Evolutionary conservation across 1,140 invertebrate genomes (phyloP).

Genomic region (Stenopsyche tienmushanensis): DNA sequence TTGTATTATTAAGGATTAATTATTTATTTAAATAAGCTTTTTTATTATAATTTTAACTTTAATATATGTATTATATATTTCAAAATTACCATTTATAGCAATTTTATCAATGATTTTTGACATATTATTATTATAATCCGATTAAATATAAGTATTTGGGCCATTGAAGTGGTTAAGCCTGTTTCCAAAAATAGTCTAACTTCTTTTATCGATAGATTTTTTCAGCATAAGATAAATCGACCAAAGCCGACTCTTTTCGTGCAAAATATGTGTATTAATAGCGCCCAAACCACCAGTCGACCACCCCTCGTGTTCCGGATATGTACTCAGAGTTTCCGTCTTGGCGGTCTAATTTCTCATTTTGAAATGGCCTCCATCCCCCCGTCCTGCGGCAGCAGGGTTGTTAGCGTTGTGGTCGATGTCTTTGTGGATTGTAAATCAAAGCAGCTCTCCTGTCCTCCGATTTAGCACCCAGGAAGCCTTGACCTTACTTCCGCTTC

Average conservation of each 20-base stretch:
- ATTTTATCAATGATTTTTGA: too few relatives aligned
- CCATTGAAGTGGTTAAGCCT: not conserved
- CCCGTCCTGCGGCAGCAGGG: not conserved
- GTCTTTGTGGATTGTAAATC: not conserved
- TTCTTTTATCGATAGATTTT: not conserved
- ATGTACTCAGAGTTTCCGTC: not conserved
- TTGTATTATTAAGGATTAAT: too few relatives aligned
- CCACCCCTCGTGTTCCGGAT: not conserved
- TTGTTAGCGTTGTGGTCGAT: too few relatives aligned
- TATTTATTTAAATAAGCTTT: too few relatives aligned
- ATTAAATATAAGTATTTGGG: not conserved
- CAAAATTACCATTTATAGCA: too few relatives aligned
- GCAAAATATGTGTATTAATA: not conserved
- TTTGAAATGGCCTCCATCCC: not conserved
- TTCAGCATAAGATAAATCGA: not conserved
- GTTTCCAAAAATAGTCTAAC: not conserved
- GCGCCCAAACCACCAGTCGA: not conserved
- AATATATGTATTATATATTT: too few relatives aligned
- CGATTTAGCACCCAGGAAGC: not conserved
- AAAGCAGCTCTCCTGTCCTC: not conserved
- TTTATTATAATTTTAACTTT: too few relatives aligned
- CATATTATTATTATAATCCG: not conserved
- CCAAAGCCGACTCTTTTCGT: not conserved
- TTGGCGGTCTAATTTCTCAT: not conserved
- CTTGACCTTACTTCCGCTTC: not conserved